Evolutionary conservation across 2,888 invertebrate genomes (phyloP).

Genomic region (Pyrocoelia pectoralis): DNA sequence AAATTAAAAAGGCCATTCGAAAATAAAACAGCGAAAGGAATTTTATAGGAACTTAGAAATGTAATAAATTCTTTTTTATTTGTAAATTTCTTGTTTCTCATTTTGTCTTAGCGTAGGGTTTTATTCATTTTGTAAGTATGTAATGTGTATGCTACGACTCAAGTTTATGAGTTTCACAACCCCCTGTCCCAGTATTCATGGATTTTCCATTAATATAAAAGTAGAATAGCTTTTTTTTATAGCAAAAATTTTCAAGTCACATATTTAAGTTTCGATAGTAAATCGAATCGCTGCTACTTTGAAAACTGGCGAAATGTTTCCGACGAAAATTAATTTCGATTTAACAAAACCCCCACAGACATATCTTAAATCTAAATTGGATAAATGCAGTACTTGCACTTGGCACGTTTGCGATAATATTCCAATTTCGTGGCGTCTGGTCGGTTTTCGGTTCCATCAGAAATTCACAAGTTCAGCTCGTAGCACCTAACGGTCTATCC

Average conservation of each 20-base stretch:
- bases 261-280: neutral
- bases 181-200: neutral
- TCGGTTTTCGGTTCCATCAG: constrained; percentile 37
- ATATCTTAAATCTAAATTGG: constrained; percentile 23
- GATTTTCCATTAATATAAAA: neutral
- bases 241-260: neutral
- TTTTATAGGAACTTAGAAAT: neutral
- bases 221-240: neutral
- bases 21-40: neutral
- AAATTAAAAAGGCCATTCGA: neutral
- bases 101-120: neutral
- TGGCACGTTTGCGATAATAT: constrained; percentile 41
- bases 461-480: constrained; percentile 45
- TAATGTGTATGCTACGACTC: constrained; percentile 1
- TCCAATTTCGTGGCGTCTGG: constrained; percentile 46
- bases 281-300: neutral
- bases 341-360: constrained; percentile 18
- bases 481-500: constrained; percentile 46
- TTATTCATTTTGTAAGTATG: neutral
- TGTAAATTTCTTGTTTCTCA: neutral
- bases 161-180: constrained; percentile 7
- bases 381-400: constrained; percentile 37
- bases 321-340: constrained; percentile 15
- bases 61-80: neutral
- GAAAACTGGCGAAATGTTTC: neutral